Evolutionary conservation across 2,113 vertebrate genomes (phyloP).

Genomic region (Anolis carolinensis): DNA sequence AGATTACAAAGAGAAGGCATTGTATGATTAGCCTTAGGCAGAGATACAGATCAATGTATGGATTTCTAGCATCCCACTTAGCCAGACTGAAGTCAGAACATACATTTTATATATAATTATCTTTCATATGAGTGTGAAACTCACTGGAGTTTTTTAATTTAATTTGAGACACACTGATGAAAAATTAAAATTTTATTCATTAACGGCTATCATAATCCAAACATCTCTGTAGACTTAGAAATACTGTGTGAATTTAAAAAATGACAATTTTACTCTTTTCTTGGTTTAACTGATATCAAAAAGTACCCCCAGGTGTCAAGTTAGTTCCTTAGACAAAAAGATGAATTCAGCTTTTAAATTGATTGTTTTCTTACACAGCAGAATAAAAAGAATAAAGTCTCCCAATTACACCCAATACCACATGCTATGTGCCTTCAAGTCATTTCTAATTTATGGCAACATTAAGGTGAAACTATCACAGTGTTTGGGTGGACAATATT

Average conservation of each 20-base stretch:
- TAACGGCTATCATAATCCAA: constrained; percentile 34
- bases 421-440: no score
- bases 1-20: background rate
- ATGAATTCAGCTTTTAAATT: background rate
- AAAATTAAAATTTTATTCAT: constrained; percentile 11
- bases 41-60: background rate
- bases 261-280: constrained; percentile 28
- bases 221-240: constrained; percentile 47
- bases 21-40: background rate
- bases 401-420: no score
- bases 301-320: background rate
- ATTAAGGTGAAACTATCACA: no score
- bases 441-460: no score
- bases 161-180: constrained; percentile 14
- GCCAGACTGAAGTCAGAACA: background rate
- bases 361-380: background rate
- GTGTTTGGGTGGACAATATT: no score
- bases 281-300: constrained; percentile 17
- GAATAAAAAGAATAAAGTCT: background rate
- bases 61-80: background rate
- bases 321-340: background rate
- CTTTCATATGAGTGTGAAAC: background rate
- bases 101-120: background rate
- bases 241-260: constrained; percentile 4
- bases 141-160: constrained; percentile 42